Evolutionary conservation across 2,797 vertebrate species (phyloP).

Genomic region (Gastrophryne carolinensis): DNA sequence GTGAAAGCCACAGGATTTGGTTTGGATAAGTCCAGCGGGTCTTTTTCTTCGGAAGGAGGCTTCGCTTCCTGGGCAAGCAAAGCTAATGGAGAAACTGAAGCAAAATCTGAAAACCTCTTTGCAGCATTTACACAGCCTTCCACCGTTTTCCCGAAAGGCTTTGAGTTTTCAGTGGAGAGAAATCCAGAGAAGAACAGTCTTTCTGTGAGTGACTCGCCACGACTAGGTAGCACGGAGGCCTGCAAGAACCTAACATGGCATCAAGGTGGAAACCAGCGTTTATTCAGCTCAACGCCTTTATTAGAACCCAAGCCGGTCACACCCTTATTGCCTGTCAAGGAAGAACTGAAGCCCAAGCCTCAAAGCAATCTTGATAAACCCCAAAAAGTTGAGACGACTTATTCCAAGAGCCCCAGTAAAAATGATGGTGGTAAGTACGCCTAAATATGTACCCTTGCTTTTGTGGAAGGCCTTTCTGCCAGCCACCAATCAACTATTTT

Average conservation of each 20-base stretch:
- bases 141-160: constrained; percentile 56
- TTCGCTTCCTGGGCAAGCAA: constrained; percentile 46
- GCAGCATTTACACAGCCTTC: constrained; percentile 57
- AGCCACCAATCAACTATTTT: too few species aligned
- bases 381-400: background rate
- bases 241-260: background rate
- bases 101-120: constrained; percentile 54
- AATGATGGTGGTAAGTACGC: constrained; percentile 19
- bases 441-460: background rate
- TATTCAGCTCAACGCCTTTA: background rate
- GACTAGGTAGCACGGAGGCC: background rate
- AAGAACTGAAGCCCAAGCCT: background rate
- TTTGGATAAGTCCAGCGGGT: background rate
- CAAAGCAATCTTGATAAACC: background rate
- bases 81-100: constrained; percentile 51
- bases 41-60: constrained; percentile 26
- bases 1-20: constrained; percentile 19
- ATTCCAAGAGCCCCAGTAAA: constrained; percentile 31
- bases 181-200: constrained; percentile 44
- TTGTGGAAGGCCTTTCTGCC: too few species aligned
- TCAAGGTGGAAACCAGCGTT: background rate
- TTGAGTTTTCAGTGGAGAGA: constrained; percentile 55
- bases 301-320: background rate
- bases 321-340: background rate
- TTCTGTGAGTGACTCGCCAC: constrained; percentile 21